Percentiles rank a stretch among this genome's conserved stretches.
phyloP scores from a whole-genome alignment of 2,888 invertebrate species.

The Erynnis tages region DNA sequence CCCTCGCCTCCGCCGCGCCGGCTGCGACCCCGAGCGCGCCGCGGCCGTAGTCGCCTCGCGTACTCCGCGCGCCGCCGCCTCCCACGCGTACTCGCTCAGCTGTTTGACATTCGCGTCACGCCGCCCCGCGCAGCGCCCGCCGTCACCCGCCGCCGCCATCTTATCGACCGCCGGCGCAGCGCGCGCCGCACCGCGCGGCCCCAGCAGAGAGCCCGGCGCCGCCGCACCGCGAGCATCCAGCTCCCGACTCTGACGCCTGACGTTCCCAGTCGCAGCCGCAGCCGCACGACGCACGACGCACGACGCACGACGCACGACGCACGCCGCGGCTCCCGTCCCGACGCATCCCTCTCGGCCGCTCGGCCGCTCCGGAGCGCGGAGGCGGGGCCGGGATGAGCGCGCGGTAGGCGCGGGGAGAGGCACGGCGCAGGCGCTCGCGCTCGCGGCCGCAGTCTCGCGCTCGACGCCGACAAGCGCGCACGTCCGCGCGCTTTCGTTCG shows the following conservation, averaged over 20 bases:
- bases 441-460: conserved; percentile 58
- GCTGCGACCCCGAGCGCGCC: conserved; percentile 28
- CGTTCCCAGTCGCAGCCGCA: conserved; percentile 38
- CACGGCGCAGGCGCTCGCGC: conserved; percentile 54
- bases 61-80: conserved; percentile 38
- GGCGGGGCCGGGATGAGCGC: conserved; percentile 37
- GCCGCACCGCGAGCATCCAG: conserved; percentile 28
- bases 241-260: conserved; percentile 39
- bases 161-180: conserved; percentile 52
- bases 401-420: conserved; percentile 46
- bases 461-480: conserved; percentile 57
- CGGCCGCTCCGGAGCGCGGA: conserved; percentile 33
- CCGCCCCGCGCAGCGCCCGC: conserved; percentile 35
- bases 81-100: conserved; percentile 65
- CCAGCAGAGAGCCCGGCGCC: conserved; percentile 38
- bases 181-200: conserved; percentile 40
- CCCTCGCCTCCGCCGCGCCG: conserved; percentile 25
- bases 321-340: conserved; percentile 34
- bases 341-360: conserved; percentile 39
- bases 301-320: conserved; percentile 30
- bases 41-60: no score
- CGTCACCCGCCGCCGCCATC: conserved; percentile 43
- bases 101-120: conserved; percentile 63
- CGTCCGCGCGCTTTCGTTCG: conserved; percentile 55
- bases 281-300: conserved; percentile 29